phyloP scores from a whole-genome alignment of 2,113 vertebrate genomes.

The Tauraco erythrolophus region DNA sequence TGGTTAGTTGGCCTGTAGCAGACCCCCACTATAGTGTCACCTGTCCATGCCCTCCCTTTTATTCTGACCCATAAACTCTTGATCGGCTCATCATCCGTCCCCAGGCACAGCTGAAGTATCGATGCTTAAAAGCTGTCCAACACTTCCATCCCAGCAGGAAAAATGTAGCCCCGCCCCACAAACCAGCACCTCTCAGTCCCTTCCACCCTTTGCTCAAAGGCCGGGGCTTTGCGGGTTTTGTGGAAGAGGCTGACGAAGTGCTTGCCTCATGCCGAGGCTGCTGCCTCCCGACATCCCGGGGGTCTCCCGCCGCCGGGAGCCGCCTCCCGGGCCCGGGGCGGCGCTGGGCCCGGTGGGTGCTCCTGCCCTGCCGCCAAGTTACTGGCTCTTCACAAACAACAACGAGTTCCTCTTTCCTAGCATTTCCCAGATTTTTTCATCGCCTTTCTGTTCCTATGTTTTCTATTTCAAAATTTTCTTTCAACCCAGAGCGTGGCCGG shows the following conservation, averaged over 20 bases:
- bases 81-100: too few species aligned
- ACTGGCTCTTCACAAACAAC: fast-evolving
- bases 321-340: not conserved
- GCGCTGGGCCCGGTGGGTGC: fast-evolving
- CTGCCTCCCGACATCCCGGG: fast-evolving
- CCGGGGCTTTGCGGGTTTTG: fast-evolving
- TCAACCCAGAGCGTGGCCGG: fast-evolving
- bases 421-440: not conserved
- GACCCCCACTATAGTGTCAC: too few species aligned
- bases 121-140: not conserved
- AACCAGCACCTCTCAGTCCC: not conserved
- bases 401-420: not conserved
- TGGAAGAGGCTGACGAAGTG: not conserved
- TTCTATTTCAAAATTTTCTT: not conserved
- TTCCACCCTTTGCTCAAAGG: fast-evolving
- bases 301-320: fast-evolving
- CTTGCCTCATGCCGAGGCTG: fast-evolving
- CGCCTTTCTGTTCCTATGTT: fast-evolving
- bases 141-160: fast-evolving
- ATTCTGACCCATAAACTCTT: too few species aligned
- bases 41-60: too few species aligned
- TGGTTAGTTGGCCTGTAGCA: too few species aligned
- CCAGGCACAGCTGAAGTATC: too few species aligned
- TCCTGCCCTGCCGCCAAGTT: fast-evolving
- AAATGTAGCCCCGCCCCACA: not conserved